These are phyloP conservation scores for Motacilla tschutschensis DNA, from an alignment of 2,113 vertebrate species.

Conservation along the genomic window DNA sequence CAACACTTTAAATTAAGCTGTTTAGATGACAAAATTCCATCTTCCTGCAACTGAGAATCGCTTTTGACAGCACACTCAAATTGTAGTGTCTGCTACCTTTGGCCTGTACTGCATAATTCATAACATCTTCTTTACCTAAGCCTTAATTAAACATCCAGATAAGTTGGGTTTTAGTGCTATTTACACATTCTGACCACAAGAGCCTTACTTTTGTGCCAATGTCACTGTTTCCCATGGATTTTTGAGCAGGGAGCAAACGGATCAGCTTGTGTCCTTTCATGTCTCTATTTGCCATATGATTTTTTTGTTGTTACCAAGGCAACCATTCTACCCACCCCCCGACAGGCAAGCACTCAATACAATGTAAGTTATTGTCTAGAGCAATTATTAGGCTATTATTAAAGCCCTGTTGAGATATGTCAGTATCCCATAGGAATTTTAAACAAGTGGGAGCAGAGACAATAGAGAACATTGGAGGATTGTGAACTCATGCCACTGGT, in stretches of 20 bases:
- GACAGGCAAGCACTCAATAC: not conserved
- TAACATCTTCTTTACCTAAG: not conserved
- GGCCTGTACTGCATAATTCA: not conserved
- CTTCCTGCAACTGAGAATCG: not conserved
- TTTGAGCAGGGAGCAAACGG: not conserved
- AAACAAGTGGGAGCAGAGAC: constrained; percentile 26
- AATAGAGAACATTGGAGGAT: not conserved
- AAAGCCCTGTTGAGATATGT: constrained; percentile 26
- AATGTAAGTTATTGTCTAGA: constrained; percentile 54
- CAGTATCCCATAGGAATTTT: constrained; percentile 27
- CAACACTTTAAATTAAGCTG: not conserved
- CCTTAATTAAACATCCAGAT: not conserved
- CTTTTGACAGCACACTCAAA: not conserved
- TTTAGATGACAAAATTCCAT: not conserved
- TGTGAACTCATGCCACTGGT: not conserved
- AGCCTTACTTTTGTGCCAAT: not conserved
- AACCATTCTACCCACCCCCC: constrained; percentile 26
- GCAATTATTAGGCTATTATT: constrained; percentile 62
- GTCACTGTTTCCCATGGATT: not conserved
- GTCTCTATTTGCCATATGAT: constrained; percentile 6
- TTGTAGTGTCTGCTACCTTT: not conserved
- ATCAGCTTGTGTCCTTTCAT: constrained; percentile 9
- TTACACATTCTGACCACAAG: not conserved
- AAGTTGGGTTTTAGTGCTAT: not conserved
- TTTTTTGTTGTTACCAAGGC: constrained; percentile 48